A percentile compares a stretch with the other conserved stretches of the same genome.
Conservation (phyloP, 2,113 vertebrate species). For the Aegithalos caudatus region DNA sequence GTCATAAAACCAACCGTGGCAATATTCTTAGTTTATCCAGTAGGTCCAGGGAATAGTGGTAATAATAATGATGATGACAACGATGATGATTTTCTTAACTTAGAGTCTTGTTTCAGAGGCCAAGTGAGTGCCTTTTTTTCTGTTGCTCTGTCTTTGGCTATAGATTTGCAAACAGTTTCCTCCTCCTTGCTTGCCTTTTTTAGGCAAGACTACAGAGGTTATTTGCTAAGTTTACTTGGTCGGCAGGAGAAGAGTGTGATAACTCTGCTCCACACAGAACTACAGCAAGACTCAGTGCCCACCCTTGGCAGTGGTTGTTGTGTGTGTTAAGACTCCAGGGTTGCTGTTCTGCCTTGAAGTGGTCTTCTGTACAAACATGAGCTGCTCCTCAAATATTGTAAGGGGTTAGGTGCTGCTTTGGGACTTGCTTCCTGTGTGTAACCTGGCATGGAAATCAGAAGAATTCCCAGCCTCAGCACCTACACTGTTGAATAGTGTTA, state of each 20-base stretch:
- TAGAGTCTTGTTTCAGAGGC: not conserved
- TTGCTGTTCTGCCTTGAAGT: not conserved
- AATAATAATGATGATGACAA: fast-evolving
- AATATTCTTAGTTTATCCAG: not conserved
- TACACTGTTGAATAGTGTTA: not conserved
- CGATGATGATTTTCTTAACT: not conserved
- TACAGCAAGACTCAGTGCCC: not conserved
- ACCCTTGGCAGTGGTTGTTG: not conserved
- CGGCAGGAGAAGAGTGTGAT: not conserved
- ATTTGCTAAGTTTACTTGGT: not conserved
- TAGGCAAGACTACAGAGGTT: not conserved
- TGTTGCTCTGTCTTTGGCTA: not conserved
- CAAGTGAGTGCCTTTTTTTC: not conserved
- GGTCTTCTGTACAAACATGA: not conserved
- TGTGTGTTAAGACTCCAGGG: not conserved
- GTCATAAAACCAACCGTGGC: not conserved
- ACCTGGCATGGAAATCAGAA: not conserved
- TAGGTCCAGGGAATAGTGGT: not conserved
- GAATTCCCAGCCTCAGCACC: not conserved
- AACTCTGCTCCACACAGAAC: not conserved
- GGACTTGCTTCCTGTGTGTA: not conserved
- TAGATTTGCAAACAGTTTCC: not conserved
- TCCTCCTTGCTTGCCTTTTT: not conserved
- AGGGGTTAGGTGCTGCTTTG: not conserved
- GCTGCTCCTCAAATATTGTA: not conserved